These are phyloP conservation scores for Otis tarda DNA, from an alignment of 2,113 vertebrate species.

Conservation along the genomic window DNA sequence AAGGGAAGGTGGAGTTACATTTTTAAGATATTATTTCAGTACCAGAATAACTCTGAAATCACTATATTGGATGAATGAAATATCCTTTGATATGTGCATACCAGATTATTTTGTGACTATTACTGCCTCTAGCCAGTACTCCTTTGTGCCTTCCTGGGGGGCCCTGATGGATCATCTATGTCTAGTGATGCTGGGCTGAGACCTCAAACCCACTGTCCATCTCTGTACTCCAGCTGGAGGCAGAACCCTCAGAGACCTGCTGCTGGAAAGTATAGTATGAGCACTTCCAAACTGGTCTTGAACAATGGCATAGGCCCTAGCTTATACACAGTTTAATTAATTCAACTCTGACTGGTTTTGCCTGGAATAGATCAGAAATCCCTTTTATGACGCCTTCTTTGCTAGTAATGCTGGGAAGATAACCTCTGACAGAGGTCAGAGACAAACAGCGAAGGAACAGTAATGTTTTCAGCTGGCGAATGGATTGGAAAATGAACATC, in stretches of 20 bases:
- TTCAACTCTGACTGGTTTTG: background rate
- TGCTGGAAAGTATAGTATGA: background rate
- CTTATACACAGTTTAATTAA: background rate
- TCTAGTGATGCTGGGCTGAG: background rate
- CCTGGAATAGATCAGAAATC: background rate
- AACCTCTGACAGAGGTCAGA: slow-evolving; percentile 18
- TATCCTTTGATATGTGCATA: background rate
- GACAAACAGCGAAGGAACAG: background rate
- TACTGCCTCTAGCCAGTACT: background rate
- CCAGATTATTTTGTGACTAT: background rate
- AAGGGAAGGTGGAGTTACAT: background rate
- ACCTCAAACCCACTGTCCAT: background rate
- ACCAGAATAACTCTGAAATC: background rate
- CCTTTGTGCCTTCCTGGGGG: background rate
- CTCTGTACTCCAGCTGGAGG: background rate
- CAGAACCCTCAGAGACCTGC: background rate
- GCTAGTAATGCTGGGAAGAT: background rate
- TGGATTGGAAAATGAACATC: background rate
- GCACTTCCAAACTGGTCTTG: background rate
- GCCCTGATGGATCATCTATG: background rate
- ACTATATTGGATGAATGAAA: background rate
- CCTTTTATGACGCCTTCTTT: background rate
- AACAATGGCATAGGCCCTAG: background rate
- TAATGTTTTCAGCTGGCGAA: slow-evolving; percentile 21
- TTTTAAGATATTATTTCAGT: background rate